These are phyloP conservation scores for Drosophila sechellia DNA, from an alignment of 1,140 invertebrate genomes.

Conservation along the genomic window DNA sequence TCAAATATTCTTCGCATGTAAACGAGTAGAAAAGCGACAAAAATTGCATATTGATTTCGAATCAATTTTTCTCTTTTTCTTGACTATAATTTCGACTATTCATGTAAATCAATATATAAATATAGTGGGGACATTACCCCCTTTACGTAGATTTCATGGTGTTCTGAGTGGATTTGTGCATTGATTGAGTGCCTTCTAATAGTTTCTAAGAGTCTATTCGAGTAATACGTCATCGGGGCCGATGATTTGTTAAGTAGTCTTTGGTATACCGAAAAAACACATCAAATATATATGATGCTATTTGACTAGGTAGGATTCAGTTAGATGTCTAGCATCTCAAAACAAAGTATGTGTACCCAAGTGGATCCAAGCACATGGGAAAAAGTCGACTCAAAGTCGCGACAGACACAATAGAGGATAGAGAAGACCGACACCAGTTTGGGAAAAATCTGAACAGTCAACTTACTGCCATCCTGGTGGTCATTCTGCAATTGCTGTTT, in stretches of 20 bases:
- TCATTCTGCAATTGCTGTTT: constrained; percentile 82
- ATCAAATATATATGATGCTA: constrained; percentile 28
- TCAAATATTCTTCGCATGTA: constrained; percentile 60
- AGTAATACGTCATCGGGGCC: constrained; percentile 64
- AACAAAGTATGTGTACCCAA: constrained; percentile 24
- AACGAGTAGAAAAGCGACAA: constrained; percentile 67
- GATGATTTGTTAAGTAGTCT: constrained; percentile 68
- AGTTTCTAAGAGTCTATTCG: constrained; percentile 75
- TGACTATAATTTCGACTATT: constrained; percentile 47
- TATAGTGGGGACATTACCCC: constrained; percentile 26
- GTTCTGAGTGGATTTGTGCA: constrained; percentile 22
- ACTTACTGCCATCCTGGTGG: constrained; percentile 87
- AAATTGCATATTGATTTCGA: constrained; percentile 40
- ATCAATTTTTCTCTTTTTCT: constrained; percentile 11
- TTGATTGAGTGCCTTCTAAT: constrained; percentile 45
- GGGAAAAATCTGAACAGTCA: constrained; percentile 38
- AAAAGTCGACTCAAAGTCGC: not conserved
- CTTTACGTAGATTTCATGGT: constrained; percentile 16
- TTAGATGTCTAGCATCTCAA: constrained; percentile 40
- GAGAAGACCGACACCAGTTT: constrained; percentile 29
- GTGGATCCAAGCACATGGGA: constrained; percentile 12
- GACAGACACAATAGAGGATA: constrained; percentile 8
- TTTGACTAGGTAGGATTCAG: constrained; percentile 62
- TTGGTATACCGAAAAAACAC: constrained; percentile 59
- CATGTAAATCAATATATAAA: constrained; percentile 53